These are phyloP conservation scores for Leistus spinibarbis DNA, from an alignment of 2,888 invertebrate genomes.

Conservation along the genomic window DNA sequence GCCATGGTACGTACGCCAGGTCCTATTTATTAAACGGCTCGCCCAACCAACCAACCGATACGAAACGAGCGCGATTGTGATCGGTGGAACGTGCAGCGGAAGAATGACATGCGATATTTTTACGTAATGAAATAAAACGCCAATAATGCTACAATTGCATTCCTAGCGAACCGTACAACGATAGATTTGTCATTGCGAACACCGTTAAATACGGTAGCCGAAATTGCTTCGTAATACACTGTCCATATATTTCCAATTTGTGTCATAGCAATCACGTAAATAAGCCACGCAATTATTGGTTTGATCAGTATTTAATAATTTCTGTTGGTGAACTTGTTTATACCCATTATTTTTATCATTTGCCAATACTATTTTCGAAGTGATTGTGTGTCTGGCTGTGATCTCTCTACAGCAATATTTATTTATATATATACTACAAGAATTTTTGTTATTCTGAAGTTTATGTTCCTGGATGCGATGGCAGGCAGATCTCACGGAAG, in stretches of 20 bases:
- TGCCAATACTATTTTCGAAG: too few species aligned
- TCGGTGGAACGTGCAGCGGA: not conserved
- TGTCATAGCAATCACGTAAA: not conserved
- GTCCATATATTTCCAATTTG: not conserved
- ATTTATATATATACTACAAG: not conserved
- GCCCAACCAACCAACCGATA: not conserved
- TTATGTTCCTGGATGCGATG: not conserved
- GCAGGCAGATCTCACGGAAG: not conserved
- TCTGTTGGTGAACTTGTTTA: too few species aligned
- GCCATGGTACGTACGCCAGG: not conserved
- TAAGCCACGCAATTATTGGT: not conserved
- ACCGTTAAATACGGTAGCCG: not conserved
- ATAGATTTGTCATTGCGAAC: constrained; percentile 2
- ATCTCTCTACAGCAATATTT: too few species aligned
- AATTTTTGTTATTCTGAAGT: not conserved
- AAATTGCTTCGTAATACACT: not conserved
- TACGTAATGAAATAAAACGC: not conserved
- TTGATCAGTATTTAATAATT: too few species aligned
- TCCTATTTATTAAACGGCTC: not conserved
- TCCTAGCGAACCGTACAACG: constrained; percentile 4
- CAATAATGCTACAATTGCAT: constrained; percentile 11
- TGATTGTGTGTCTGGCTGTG: too few species aligned
- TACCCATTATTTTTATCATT: too few species aligned
- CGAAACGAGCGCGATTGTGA: not conserved
- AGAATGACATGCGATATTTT: constrained; percentile 8